These are phyloP conservation scores for Melipona beecheii DNA, from an alignment of 2,888 invertebrate species.

Conservation along the genomic window DNA sequence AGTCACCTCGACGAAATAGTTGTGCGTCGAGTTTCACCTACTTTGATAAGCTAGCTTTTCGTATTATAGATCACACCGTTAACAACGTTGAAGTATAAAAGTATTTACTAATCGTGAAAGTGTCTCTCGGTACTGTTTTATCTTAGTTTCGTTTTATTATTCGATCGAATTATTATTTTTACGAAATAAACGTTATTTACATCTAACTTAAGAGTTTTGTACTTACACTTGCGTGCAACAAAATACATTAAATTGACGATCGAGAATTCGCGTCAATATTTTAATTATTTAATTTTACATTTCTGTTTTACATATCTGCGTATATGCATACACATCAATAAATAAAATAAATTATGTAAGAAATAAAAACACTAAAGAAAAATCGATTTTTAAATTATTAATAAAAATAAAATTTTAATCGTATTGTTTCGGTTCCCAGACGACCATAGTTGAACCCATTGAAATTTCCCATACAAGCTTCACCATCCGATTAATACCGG, in stretches of 20 bases:
- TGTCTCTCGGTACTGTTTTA: neutral
- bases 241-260: neutral
- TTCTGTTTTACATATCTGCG: fast-evolving
- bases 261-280: neutral
- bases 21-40: neutral
- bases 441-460: neutral
- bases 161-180: neutral
- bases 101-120: neutral
- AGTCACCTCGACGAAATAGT: neutral
- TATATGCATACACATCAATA: too few relatives aligned
- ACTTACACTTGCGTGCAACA: neutral
- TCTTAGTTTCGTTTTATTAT: neutral
- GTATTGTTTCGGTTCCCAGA: neutral
- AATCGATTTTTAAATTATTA: neutral
- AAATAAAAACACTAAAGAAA: too few relatives aligned
- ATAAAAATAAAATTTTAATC: constrained; percentile 5
- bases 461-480: constrained; percentile 56
- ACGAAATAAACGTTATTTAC: neutral
- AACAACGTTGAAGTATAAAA: neutral
- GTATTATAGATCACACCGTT: neutral
- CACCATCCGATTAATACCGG: constrained; percentile 76
- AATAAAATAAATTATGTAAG: fast-evolving
- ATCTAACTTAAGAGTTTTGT: neutral
- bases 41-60: neutral
- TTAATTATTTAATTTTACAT: neutral